These are phyloP conservation scores for Holcopasites calliopsidis DNA, from an alignment of 1,140 invertebrate genomes.

Conservation along the genomic window DNA sequence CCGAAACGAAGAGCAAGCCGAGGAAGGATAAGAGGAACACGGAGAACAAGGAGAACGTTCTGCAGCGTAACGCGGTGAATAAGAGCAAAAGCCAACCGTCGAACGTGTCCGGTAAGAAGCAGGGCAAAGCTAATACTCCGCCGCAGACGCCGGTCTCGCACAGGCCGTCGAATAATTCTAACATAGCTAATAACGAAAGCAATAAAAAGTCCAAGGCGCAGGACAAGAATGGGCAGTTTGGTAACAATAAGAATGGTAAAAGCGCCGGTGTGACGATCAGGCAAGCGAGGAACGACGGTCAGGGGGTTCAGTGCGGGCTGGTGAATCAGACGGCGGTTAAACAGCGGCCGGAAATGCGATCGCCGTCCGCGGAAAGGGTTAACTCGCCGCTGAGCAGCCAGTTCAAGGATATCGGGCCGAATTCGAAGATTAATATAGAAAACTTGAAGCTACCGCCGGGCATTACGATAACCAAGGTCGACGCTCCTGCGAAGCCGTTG, in stretches of 20 bases:
- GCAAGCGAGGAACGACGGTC: slow-evolving; percentile 47
- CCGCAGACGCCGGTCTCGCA: slow-evolving; percentile 53
- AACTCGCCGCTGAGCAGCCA: slow-evolving; percentile 65
- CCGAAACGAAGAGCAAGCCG: slow-evolving; percentile 66
- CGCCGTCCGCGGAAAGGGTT: slow-evolving; percentile 50
- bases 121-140: slow-evolving; percentile 56
- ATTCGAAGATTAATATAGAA: slow-evolving; percentile 80
- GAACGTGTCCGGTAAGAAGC: slow-evolving; percentile 59
- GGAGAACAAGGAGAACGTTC: slow-evolving; percentile 74
- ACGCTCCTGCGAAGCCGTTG: slow-evolving; percentile 79
- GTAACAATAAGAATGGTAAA: slow-evolving; percentile 30
- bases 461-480: slow-evolving; percentile 91
- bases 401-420: slow-evolving; percentile 67
- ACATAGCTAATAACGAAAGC: slow-evolving; percentile 49
- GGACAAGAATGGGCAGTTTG: slow-evolving; percentile 48
- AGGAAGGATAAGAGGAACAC: slow-evolving; percentile 76
- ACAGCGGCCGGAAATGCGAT: slow-evolving; percentile 50
- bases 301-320: slow-evolving; percentile 44
- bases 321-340: slow-evolving; percentile 47
- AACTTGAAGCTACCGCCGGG: slow-evolving; percentile 88
- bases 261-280: slow-evolving; percentile 12
- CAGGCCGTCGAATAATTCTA: slow-evolving; percentile 61
- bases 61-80: slow-evolving; percentile 52
- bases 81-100: slow-evolving; percentile 63
- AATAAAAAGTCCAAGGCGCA: slow-evolving; percentile 64